Conservation (phyloP, 2,888 invertebrate species). For the Schizaphis graminum region DNA sequence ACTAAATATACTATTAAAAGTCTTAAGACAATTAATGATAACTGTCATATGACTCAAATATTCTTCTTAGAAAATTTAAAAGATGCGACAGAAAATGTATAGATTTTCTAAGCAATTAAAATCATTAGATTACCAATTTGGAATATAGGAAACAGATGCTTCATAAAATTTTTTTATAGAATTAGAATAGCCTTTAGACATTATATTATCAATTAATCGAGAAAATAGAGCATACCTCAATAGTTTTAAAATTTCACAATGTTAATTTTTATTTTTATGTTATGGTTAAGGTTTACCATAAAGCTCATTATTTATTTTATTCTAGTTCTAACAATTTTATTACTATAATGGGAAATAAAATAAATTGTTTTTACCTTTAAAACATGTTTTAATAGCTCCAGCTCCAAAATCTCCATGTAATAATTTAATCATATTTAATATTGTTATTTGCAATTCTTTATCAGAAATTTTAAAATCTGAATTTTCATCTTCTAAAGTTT, state of each 20-base stretch:
- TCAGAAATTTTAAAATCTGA: conserved; percentile 38
- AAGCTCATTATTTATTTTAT: not conserved
- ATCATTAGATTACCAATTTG: not conserved
- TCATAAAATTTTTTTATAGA: too few species aligned
- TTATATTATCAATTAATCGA: not conserved
- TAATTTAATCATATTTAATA: conserved; percentile 73
- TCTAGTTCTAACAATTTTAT: not conserved
- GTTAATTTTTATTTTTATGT: not conserved
- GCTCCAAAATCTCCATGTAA: conserved; percentile 83
- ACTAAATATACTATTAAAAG: not conserved
- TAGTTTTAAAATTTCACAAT: not conserved
- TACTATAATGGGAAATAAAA: not conserved
- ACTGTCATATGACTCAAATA: not conserved
- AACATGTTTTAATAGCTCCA: conserved; percentile 80
- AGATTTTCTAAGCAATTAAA: not conserved
- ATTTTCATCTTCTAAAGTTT: not conserved
- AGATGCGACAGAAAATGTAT: too few species aligned
- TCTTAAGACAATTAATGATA: not conserved
- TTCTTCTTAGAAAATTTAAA: not conserved
- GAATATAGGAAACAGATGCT: not conserved
- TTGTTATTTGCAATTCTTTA: conserved; percentile 35
- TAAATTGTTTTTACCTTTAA: conserved; percentile 70
- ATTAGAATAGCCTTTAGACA: too few species aligned
- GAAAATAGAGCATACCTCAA: not conserved
- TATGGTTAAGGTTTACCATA: too few species aligned